These are phyloP conservation scores for Notolepis coatsorum DNA, from an alignment of 2,797 vertebrate genomes.

Conservation along the genomic window DNA sequence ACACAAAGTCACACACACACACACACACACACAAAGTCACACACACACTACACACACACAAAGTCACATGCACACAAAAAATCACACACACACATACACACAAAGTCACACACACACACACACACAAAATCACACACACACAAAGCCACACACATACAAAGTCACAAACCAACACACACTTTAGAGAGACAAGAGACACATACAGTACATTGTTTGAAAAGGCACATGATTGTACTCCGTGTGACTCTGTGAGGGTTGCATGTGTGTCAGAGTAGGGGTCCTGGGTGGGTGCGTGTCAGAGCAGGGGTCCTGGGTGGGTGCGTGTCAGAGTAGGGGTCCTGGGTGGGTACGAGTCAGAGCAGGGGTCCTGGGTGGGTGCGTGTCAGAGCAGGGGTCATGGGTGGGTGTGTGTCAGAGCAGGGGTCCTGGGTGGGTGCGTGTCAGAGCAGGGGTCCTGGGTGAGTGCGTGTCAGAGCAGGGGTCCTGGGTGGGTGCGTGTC, in stretches of 20 bases:
- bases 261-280: neutral
- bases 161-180: slow-evolving; percentile 16
- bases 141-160: slow-evolving; percentile 26
- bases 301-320: neutral
- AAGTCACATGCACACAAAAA: slow-evolving; percentile 20
- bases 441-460: no score
- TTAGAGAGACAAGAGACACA: no score
- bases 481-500: neutral
- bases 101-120: slow-evolving; percentile 36
- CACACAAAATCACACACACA: slow-evolving; percentile 1
- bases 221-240: slow-evolving; percentile 35
- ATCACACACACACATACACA: no score
- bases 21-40: neutral
- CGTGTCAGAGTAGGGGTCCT: neutral
- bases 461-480: no score
- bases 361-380: neutral
- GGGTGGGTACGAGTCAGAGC: no score
- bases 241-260: no score
- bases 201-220: slow-evolving; percentile 60
- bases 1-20: slow-evolving; percentile 23
- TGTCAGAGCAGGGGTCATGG: no score
- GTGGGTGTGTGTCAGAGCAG: no score
- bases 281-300: neutral
- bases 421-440: neutral
- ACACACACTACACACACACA: slow-evolving; percentile 22